Evolutionary conservation across 2,888 invertebrate genomes (phyloP).

Genomic region (Lithophane ornitopus): DNA sequence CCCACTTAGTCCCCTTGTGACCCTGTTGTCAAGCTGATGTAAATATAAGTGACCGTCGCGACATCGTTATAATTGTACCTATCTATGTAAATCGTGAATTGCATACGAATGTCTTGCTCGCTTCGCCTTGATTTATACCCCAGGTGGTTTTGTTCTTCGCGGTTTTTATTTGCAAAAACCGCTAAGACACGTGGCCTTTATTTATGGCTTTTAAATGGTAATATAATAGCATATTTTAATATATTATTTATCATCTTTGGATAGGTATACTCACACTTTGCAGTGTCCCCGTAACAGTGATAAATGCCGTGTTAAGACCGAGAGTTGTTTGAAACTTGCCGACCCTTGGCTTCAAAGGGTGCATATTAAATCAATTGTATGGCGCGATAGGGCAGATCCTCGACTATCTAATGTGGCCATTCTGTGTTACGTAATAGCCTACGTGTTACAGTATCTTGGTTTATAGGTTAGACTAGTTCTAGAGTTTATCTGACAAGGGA

Average conservation of each 20-base stretch:
- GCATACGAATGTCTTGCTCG: constrained; percentile 51
- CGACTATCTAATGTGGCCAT: constrained; percentile 57
- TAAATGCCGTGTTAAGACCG: constrained; percentile 40
- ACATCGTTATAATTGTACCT: constrained; percentile 63
- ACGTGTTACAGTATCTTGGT: constrained; percentile 45
- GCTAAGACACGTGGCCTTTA: constrained; percentile 13
- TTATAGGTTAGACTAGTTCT: constrained; percentile 30
- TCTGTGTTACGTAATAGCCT: constrained; percentile 39
- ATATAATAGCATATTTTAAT: constrained; percentile 15
- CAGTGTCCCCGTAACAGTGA: constrained; percentile 24
- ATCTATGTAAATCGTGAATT: constrained; percentile 55
- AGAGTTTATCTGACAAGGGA: constrained; percentile 18
- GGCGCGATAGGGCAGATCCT: constrained; percentile 52
- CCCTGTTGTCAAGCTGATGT: constrained; percentile 59
- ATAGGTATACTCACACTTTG: constrained; percentile 7
- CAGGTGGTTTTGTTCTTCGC: constrained; percentile 22
- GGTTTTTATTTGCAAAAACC: constrained; percentile 30
- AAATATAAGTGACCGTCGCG: constrained; percentile 67
- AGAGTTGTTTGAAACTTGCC: constrained; percentile 49
- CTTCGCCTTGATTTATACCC: constrained; percentile 41
- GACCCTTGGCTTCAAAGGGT: constrained; percentile 59
- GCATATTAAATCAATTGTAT: constrained; percentile 63
- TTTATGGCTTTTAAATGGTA: constrained; percentile 8
- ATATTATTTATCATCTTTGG: constrained; percentile 11
- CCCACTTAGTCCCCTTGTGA: constrained; percentile 75